These are phyloP conservation scores for Operophtera brumata DNA, from an alignment of 2,888 invertebrate genomes.

Conservation along the genomic window DNA sequence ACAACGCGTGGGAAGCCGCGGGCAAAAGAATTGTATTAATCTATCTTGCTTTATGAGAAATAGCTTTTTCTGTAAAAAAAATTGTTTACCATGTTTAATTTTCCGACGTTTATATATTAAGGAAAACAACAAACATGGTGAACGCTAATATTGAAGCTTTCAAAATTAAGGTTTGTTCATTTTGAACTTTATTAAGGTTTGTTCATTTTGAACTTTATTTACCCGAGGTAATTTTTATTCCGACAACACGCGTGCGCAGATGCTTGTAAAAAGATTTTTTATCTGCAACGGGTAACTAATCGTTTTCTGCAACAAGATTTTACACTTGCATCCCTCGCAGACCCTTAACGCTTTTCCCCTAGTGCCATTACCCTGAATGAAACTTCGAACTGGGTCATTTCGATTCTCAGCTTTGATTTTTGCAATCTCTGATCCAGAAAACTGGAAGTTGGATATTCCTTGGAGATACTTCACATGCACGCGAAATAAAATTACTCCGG, in stretches of 20 bases:
- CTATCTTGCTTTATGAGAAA: no score
- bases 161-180: conserved; percentile 6
- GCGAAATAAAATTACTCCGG: conserved; percentile 40
- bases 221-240: conserved; percentile 21
- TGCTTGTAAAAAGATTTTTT: conserved; percentile 15
- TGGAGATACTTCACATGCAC: conserved; percentile 32
- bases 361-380: conserved; percentile 36
- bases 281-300: background rate
- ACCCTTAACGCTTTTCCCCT: conserved; percentile 34
- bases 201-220: conserved; percentile 28
- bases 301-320: background rate
- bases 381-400: conserved; percentile 35
- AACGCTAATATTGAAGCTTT: background rate
- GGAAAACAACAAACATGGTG: conserved; percentile 1
- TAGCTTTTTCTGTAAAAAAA: no score
- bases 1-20: no score
- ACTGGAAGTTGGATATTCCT: conserved; percentile 20
- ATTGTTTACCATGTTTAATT: no score
- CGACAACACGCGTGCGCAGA: conserved; percentile 21
- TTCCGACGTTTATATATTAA: conserved; percentile 8
- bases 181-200: conserved; percentile 22
- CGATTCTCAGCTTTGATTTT: conserved; percentile 39
- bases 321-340: conserved; percentile 31
- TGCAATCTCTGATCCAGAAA: conserved; percentile 27
- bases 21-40: no score